These are phyloP conservation scores for Mirounga angustirostris DNA, from an alignment of 2,113 vertebrate genomes.

Conservation along the genomic window DNA sequence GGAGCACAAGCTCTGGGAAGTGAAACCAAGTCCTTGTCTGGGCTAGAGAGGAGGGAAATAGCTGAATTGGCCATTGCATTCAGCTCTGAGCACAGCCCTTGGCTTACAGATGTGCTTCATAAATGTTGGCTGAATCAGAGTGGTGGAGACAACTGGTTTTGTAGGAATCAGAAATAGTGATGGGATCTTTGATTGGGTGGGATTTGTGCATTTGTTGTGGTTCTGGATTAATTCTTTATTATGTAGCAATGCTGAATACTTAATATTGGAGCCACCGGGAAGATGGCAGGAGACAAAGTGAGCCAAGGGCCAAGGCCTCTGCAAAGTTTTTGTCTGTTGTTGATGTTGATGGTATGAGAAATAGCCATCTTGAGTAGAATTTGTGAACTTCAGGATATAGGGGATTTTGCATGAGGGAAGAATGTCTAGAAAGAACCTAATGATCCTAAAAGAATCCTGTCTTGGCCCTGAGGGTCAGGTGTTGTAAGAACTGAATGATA, in stretches of 20 bases:
- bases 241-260: neutral
- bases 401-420: neutral
- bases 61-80: neutral
- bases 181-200: neutral
- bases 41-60: neutral
- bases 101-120: conserved; percentile 39
- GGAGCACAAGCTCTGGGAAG: neutral
- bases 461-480: neutral
- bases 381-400: neutral
- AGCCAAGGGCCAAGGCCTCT: neutral
- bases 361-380: neutral
- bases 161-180: neutral
- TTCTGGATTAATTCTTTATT: neutral
- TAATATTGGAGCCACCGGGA: conserved; percentile 2
- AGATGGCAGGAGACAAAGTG: neutral
- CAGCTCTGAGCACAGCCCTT: neutral
- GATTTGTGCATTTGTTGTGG: conserved; percentile 48
- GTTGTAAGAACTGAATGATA: neutral
- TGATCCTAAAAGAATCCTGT: neutral
- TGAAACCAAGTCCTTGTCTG: neutral
- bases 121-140: neutral
- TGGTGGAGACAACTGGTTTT: neutral
- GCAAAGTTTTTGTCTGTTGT: neutral
- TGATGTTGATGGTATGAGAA: neutral
- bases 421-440: neutral